These are phyloP conservation scores for Montifringilla adamsi DNA, from an alignment of 2,113 vertebrate species.

Conservation along the genomic window DNA sequence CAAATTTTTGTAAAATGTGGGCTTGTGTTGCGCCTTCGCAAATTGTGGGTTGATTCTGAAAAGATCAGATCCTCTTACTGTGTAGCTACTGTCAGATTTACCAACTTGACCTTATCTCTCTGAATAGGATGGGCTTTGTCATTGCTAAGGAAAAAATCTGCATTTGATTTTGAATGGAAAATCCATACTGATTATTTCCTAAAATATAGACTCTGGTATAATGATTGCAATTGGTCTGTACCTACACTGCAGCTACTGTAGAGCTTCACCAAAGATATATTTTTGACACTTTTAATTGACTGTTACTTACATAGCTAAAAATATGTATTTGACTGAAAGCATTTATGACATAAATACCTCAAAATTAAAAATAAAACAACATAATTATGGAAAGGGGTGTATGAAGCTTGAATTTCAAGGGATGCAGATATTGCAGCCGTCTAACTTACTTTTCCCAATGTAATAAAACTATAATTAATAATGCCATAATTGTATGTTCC, in stretches of 20 bases:
- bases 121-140: background rate
- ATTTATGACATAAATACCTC: background rate
- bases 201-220: background rate
- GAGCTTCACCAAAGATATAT: background rate
- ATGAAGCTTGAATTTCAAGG: background rate
- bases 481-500: background rate
- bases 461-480: background rate
- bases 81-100: background rate
- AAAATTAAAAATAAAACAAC: background rate
- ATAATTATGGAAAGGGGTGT: background rate
- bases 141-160: background rate
- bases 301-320: background rate
- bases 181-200: background rate
- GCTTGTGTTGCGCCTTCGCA: background rate
- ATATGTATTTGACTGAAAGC: background rate
- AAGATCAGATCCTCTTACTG: background rate
- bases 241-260: background rate
- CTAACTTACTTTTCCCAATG: background rate
- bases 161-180: background rate
- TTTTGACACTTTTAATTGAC: background rate
- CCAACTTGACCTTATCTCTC: background rate
- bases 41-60: constrained; percentile 2
- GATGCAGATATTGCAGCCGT: background rate
- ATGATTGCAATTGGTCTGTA: background rate
- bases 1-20: background rate